Conservation (phyloP, 2,797 vertebrate genomes). For the Pyrocephalus nanus region DNA sequence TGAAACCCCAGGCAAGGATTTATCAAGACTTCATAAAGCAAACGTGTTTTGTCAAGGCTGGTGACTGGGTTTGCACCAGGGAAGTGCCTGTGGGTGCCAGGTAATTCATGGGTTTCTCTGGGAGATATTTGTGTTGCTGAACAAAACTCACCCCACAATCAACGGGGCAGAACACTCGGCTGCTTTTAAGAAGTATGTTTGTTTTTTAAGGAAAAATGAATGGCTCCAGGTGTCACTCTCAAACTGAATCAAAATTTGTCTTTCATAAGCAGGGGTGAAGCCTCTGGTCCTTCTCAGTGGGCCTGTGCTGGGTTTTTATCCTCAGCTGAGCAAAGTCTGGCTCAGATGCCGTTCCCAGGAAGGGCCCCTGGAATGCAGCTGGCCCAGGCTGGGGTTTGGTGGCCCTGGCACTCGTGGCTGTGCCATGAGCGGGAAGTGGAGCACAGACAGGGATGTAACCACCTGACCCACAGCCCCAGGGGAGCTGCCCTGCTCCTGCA, state of each 20-base stretch:
- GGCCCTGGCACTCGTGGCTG: neutral
- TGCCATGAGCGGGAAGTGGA: neutral
- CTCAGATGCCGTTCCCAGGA: accelerated
- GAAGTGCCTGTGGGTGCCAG: neutral
- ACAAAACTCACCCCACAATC: neutral
- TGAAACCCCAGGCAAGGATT: neutral
- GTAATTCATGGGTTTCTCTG: neutral
- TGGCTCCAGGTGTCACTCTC: neutral
- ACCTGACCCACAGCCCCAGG: neutral
- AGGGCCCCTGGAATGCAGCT: accelerated
- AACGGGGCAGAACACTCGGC: neutral
- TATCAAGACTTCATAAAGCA: neutral
- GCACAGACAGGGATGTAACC: neutral
- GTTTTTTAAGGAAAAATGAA: neutral
- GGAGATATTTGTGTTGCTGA: neutral
- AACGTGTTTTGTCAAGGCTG: neutral
- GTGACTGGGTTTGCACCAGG: neutral
- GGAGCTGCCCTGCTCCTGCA: neutral
- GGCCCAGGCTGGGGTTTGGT: neutral
- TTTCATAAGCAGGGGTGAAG: neutral
- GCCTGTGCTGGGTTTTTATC: accelerated
- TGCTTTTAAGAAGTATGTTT: neutral
- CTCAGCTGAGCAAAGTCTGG: neutral
- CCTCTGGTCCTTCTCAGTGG: neutral
- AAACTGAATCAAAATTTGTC: neutral